Percentiles rank a stretch among this genome's conserved stretches.
These are phyloP conservation scores for Heteromormyrus szaboi DNA, from an alignment of 2,797 vertebrate species.

Conservation along the genomic window DNA sequence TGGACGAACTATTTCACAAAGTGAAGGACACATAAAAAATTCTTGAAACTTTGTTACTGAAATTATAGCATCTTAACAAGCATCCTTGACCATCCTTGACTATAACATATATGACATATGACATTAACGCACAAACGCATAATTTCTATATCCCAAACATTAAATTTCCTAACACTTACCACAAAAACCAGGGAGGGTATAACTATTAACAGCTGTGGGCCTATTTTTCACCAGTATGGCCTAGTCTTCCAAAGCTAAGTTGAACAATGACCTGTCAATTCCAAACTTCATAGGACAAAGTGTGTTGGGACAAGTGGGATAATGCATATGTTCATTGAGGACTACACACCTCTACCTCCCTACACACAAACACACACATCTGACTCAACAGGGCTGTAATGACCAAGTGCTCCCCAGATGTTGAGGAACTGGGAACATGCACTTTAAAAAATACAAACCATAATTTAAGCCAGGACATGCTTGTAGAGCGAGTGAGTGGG, in stretches of 20 bases:
- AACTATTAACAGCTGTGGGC: neutral
- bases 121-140: neutral
- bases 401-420: conserved; percentile 15
- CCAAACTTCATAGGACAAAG: neutral
- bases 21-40: neutral
- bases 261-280: neutral
- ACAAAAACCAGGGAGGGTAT: neutral
- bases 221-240: neutral
- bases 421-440: neutral
- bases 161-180: neutral
- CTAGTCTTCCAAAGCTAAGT: neutral
- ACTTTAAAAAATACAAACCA: conserved; percentile 18
- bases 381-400: neutral
- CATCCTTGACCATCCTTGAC: neutral
- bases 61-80: neutral
- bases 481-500: neutral
- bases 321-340: neutral
- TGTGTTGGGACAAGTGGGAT: neutral
- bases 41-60: neutral
- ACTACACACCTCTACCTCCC: neutral
- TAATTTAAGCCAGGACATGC: neutral
- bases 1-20: neutral
- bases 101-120: neutral
- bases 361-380: neutral
- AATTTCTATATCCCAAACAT: neutral